Base-by-base conservation (phyloP, 1,140 invertebrate genomes). In the Drosophila subpulchrella region DNA sequence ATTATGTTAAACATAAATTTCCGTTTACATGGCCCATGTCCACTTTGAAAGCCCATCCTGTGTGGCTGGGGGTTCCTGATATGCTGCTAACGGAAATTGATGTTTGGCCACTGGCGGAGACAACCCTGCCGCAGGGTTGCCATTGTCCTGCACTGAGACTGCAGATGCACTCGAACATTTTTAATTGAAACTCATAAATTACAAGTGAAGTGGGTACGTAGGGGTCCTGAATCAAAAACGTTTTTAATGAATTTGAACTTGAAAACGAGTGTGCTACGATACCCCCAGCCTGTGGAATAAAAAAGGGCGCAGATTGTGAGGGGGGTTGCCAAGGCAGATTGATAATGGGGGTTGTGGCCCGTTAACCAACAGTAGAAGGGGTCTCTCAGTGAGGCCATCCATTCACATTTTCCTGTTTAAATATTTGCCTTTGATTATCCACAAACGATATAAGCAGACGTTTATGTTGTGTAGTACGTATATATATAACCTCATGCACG, bases 181-280 rank as follows among this genome's bases (percentile, higher is more conserved):
- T 89, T 81, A 89, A 89, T 89, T 89, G 85, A 89, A 89, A 89
- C 68, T 84, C 84, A 89, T 89, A 89, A 89, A 89, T 89, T 78
- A 81, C 11, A 12, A 46, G 47, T 6, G n/a, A 47, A 20, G 17
- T 41, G 30, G 27, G 42, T 3, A 13, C 7, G 11, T 6, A 24
- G 24, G 42, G 44, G 11, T 1, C 13, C 13, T 11, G 48, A n/a
- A 32, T 24, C 30, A 34, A 34, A 53, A 60, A 27, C 20, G 27
- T 36, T 63, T 71, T 83, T 83, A 75, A 84, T 76, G 55, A 76
- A 53, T 75, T 81, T 71, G 61, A 76, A 75, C 59, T 78, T 78
- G 70, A 51, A 78, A 73, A 47, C 47, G 27, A 50, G 20, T 27
- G 27, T 0, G 27, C 27, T 27, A 27, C 27, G 5, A 27, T 3